phyloP scores from a whole-genome alignment of 2,888 invertebrate genomes.

The Netelia fuscicornis region DNA sequence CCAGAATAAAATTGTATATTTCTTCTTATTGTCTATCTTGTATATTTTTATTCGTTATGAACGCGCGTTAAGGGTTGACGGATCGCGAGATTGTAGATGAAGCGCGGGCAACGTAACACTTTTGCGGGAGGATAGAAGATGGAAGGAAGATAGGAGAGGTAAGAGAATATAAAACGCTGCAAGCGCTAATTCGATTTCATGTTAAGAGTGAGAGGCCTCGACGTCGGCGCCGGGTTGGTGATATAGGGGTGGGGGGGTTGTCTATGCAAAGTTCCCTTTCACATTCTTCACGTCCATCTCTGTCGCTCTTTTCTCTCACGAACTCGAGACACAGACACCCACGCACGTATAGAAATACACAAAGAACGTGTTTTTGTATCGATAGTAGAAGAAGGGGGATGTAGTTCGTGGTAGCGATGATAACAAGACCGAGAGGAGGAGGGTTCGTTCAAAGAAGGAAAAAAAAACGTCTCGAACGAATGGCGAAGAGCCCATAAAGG shows the following conservation, averaged over 20 bases:
- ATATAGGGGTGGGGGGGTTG: conserved; percentile 66
- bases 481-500: conserved; percentile 14
- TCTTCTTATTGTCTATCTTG: neutral
- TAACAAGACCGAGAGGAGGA: conserved; percentile 4
- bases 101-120: neutral
- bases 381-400: conserved; percentile 1
- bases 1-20: neutral
- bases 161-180: conserved; percentile 72
- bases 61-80: conserved; percentile 15
- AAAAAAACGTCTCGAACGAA: conserved; percentile 4
- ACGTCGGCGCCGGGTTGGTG: conserved; percentile 53
- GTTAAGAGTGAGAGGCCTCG: conserved; percentile 65
- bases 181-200: conserved; percentile 79
- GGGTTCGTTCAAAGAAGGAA: neutral
- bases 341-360: conserved; percentile 11
- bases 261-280: conserved; percentile 44
- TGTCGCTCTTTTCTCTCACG: conserved; percentile 10
- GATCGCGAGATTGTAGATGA: conserved; percentile 14
- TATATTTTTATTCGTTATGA: conserved; percentile 4
- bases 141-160: neutral
- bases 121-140: neutral
- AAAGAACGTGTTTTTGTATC: neutral
- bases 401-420: neutral
- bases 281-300: conserved; percentile 59
- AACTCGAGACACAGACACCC: neutral